Evolutionary conservation across 2,888 invertebrate species (phyloP), one percentile per base, ranked within the genome.

Genomic region (Macrosoma leucophasiata): DNA sequence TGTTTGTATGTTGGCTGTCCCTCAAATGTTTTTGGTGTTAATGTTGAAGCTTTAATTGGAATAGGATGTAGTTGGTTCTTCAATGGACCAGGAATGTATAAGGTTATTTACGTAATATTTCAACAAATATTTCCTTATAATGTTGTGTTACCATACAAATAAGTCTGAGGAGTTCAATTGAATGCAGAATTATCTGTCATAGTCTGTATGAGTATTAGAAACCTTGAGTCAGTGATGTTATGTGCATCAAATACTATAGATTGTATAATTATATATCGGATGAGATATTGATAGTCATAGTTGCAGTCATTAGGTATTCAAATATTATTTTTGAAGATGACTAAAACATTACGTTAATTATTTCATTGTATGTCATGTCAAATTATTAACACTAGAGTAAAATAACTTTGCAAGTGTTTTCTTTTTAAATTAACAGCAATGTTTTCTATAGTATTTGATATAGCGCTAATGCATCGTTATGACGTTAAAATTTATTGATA

Each of bases 31-130:
- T 39, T 40, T 39, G 41, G 18, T 51, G 26, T 39, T 43, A 26
- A 39, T 61, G 70, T 68, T 72, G 66, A 72, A 62, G 40, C 54
- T 23, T 23, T 40, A 50, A 29, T 46, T 39, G 55, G 48, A 33
- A 43, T 48, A 63, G 64, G 48, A 58, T 65, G 73, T 72, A 68
- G 73, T 67, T 69, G 64, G 58, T 60, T 58, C 47, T 53, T 39
- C 36, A 32, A 37, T 29, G 28, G 28, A 15, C 23, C 13, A 25
- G 13, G 28, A 32, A 33, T 29, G 25, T 29, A 29, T 27, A 18
- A 27, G 15, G 14, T 20, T 22, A 9, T 21, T 12, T 13, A 12
- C n/a, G 8, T 6, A 7, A 11, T 11, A n/a, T n/a, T n/a, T n/a
- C n/a, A n/a, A n/a, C n/a, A n/a, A n/a, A n/a, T n/a, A n/a, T n/a